These are phyloP conservation scores for Papilio glaucus DNA, from an alignment of 1,140 invertebrate genomes.

Conservation along the genomic window DNA sequence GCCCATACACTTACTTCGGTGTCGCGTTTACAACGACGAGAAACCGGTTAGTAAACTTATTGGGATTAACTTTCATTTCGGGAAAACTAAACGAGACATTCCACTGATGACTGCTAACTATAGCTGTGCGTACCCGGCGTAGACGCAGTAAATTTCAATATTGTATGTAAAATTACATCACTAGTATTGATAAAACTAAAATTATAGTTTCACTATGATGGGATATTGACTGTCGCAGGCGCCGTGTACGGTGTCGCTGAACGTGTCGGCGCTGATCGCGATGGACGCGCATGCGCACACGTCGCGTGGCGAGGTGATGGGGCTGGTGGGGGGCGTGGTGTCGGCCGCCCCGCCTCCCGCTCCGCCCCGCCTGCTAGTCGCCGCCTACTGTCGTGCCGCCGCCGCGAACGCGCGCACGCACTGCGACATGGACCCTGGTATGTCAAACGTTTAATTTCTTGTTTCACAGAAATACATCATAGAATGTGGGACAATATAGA, in stretches of 20 bases:
- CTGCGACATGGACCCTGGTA: slow-evolving; percentile 91
- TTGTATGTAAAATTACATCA: too few species aligned
- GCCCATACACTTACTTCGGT: slow-evolving; percentile 80
- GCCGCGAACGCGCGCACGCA: slow-evolving; percentile 86
- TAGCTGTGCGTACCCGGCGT: too few species aligned
- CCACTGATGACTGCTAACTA: too few species aligned
- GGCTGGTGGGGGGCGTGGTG: slow-evolving; percentile 86
- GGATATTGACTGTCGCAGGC: slow-evolving; percentile 76
- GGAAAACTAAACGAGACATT: too few species aligned
- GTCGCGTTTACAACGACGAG: slow-evolving; percentile 81
- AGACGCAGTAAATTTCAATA: too few species aligned
- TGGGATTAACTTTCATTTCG: too few species aligned
- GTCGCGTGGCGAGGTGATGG: slow-evolving; percentile 88
- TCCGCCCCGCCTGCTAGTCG: slow-evolving; percentile 57
- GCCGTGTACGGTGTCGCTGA: slow-evolving; percentile 85
- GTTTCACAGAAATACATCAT: too few species aligned
- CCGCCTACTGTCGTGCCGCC: slow-evolving; percentile 83
- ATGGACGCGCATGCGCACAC: slow-evolving; percentile 89
- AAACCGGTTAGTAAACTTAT: slow-evolving; percentile 81
- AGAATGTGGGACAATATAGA: too few species aligned
- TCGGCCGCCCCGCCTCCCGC: slow-evolving; percentile 40
- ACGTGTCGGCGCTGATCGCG: slow-evolving; percentile 84
- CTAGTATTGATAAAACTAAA: too few species aligned
- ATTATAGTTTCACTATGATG: too few species aligned
- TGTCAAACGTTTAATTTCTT: too few species aligned